Conservation (phyloP, 1,140 invertebrate species). For the Caenorhabditis remanei region DNA sequence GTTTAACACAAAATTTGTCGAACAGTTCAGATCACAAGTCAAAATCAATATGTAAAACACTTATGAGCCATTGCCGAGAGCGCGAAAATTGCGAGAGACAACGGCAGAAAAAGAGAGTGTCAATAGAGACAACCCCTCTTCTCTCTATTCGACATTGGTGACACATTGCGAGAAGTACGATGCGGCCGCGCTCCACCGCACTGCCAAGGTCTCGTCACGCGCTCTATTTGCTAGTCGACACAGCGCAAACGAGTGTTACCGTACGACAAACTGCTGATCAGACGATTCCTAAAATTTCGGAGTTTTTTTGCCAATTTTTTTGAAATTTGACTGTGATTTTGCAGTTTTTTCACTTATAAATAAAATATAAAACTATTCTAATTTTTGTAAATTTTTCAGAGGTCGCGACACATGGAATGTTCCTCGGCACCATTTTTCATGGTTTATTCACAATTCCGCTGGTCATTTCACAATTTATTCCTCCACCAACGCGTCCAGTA, state of each 20-base stretch:
- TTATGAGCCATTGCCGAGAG: conserved; percentile 38
- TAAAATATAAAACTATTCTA: background rate
- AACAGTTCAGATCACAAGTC: conserved; percentile 49
- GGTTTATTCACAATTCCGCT: conserved; percentile 1
- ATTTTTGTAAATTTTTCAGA: background rate
- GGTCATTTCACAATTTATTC: conserved; percentile 42
- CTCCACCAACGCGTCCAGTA: conserved; percentile 69
- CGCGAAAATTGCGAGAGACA: conserved; percentile 40
- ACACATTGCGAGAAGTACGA: conserved; percentile 15
- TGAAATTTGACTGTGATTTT: background rate
- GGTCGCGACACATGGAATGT: conserved; percentile 45
- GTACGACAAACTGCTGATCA: background rate
- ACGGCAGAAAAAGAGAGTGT: conserved; percentile 19
- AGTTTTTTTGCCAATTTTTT: background rate
- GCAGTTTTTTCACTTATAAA: no score
- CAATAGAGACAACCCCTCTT: conserved; percentile 14
- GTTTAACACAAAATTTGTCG: background rate
- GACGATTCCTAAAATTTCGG: conserved; percentile 2
- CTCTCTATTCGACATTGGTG: background rate
- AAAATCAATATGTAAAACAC: conserved; percentile 56
- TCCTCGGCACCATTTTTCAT: conserved; percentile 6
- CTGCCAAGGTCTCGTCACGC: background rate
- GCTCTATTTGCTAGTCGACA: background rate
- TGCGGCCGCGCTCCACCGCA: background rate
- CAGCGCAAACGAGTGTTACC: conserved; percentile 24